Percentiles rank a stretch among this genome's conserved stretches.
These are phyloP conservation scores for Cyanocitta stelleri DNA, from an alignment of 2,113 vertebrate species.

Conservation along the genomic window DNA sequence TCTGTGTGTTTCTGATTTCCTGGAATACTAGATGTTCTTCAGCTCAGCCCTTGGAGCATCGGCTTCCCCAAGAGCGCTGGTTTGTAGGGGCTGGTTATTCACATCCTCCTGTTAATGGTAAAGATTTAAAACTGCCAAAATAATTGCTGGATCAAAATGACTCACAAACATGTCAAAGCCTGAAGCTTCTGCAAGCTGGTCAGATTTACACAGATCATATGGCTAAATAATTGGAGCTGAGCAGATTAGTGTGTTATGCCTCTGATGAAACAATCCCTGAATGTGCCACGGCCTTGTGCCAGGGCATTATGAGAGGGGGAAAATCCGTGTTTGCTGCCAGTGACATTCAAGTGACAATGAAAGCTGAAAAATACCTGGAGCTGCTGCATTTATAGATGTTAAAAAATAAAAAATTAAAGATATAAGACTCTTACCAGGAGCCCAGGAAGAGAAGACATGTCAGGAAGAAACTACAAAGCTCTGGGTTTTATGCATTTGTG, in stretches of 20 bases:
- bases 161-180: neutral
- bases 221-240: conserved; percentile 62
- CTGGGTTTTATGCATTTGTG: accelerated
- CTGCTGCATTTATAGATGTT: neutral
- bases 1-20: neutral
- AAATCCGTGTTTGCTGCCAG: neutral
- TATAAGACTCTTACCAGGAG: neutral
- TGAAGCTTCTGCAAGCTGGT: neutral
- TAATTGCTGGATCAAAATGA: conserved; percentile 13
- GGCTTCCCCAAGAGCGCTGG: neutral
- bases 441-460: neutral
- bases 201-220: conserved; percentile 47
- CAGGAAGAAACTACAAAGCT: neutral
- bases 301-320: neutral
- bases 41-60: neutral
- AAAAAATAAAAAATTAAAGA: neutral
- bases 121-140: conserved; percentile 38
- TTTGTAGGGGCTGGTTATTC: neutral
- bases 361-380: neutral
- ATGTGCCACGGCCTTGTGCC: neutral
- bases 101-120: neutral
- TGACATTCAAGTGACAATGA: neutral
- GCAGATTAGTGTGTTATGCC: conserved; percentile 54
- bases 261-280: conserved; percentile 50
- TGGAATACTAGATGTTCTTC: neutral